Evolutionary conservation across 1,140 invertebrate genomes (phyloP), one percentile per base, ranked within the genome.

Genomic region (Drosophila dunni): DNA sequence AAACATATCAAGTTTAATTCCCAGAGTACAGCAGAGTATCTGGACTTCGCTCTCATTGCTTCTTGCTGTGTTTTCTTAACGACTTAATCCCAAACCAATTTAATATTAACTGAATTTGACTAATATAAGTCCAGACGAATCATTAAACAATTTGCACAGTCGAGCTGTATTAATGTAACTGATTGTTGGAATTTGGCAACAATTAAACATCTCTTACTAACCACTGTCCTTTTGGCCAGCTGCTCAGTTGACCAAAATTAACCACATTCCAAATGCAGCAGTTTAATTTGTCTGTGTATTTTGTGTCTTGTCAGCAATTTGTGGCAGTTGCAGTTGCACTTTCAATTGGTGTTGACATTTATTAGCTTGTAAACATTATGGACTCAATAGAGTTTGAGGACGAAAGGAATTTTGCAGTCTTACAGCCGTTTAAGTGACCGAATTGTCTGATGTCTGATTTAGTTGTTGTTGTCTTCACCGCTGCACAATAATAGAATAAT

Each of bases 361-460:
- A 78, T 86, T 81, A 78, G 70, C 70, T 81, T 86, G 69, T 78
- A 72, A 86, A 81, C 69, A 81, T 75, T 67, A 73, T 83, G 61
- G 54, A 53, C 34, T 24, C 24, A 50, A 15, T n/a, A 61, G 62
- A 75, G 79, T 81, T 75, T 80, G 36, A 38, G 36, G 9, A 24
- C 7, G 29, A 45, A 17, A 62, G 66, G 70, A 75, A 81, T 76
- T 80, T 76, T 63, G 40, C 61, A 42, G 68, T 69, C 61, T 74
- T 81, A 54, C 74, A 51, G 63, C 48, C 54, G 58, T 74, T 77
- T 71, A 79, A 79, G 68, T 79, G 63, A 17, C 71, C 40, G 20
- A 72, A 51, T 34, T 13, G 50, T 51, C 24, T 1, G 24, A 24
- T 51, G 48, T 62, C 8, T 38, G 34, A 60, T 61, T 42, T 15